Evolutionary conservation across 2,113 vertebrate genomes (phyloP).

Genomic region (Chionomys nivalis): DNA sequence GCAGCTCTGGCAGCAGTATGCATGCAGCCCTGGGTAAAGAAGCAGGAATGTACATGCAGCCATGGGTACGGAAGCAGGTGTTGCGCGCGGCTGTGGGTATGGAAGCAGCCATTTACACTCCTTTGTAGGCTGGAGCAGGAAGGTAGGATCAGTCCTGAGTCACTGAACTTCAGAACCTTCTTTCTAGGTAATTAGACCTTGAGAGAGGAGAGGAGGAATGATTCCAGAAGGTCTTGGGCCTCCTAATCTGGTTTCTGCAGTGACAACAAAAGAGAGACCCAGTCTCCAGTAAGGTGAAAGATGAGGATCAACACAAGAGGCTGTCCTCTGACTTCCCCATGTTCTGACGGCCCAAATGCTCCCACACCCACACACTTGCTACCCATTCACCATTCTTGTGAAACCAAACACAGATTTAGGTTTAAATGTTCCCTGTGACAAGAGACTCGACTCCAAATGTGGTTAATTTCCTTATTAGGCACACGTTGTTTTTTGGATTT

Average conservation of each 20-base stretch:
- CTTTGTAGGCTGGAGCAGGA: neutral
- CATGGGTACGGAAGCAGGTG: neutral
- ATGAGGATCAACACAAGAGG: neutral
- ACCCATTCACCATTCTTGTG: neutral
- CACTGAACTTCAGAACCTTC: neutral
- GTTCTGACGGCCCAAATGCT: accelerated
- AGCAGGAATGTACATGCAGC: neutral
- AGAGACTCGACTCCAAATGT: neutral
- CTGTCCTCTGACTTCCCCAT: neutral
- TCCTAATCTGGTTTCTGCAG: neutral
- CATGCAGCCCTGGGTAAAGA: neutral
- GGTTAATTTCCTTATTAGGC: neutral
- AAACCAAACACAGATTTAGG: slow-evolving; percentile 17
- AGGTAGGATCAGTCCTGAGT: neutral
- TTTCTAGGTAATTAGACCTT: neutral
- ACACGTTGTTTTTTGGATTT: neutral
- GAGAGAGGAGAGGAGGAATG: neutral
- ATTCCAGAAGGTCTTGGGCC: neutral
- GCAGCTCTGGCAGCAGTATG: neutral
- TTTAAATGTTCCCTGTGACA: neutral
- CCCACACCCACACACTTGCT: neutral
- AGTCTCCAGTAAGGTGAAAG: neutral
- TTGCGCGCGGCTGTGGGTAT: too few species aligned
- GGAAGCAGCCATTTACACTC: neutral
- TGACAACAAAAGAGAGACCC: neutral